Percentiles rank a stretch among this genome's conserved stretches.
phyloP scores from a whole-genome alignment of 2,113 vertebrate species.

The Mormyrus lacerda region DNA sequence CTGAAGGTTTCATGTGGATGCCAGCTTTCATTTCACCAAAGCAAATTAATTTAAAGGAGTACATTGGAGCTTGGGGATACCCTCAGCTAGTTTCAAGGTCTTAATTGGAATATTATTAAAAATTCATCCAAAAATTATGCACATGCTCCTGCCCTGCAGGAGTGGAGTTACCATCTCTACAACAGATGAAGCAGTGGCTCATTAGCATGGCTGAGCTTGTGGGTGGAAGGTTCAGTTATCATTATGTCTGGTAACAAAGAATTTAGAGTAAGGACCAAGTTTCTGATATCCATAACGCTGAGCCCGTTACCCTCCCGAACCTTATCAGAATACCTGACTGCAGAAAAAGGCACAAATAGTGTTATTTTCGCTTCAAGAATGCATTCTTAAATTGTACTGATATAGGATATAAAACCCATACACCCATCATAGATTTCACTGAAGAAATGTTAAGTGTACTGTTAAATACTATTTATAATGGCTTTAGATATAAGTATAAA shows the following conservation, averaged over 20 bases:
- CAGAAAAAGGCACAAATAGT: not conserved
- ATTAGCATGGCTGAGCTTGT: not conserved
- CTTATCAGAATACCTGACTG: not conserved
- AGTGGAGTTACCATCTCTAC: not conserved
- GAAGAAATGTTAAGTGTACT: not conserved
- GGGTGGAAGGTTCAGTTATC: not conserved
- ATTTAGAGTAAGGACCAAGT: not conserved
- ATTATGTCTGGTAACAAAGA: not conserved
- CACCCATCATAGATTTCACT: not conserved
- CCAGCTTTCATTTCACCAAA: not conserved
- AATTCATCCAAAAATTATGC: not conserved
- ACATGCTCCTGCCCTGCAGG: not conserved
- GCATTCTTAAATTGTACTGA: not conserved
- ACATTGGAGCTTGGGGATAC: not conserved
- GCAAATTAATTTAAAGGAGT: constrained; percentile 1
- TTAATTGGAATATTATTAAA: not conserved
- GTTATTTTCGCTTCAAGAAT: not conserved
- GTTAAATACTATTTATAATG: not conserved
- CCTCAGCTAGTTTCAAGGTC: not conserved
- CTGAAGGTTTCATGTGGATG: not conserved
- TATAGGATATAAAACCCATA: not conserved
- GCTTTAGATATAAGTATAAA: not conserved
- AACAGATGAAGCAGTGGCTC: not conserved
- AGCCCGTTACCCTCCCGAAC: not conserved
- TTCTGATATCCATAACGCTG: not conserved